phyloP scores from a whole-genome alignment of 2,113 vertebrate species.

The Pholis gunnellus region DNA sequence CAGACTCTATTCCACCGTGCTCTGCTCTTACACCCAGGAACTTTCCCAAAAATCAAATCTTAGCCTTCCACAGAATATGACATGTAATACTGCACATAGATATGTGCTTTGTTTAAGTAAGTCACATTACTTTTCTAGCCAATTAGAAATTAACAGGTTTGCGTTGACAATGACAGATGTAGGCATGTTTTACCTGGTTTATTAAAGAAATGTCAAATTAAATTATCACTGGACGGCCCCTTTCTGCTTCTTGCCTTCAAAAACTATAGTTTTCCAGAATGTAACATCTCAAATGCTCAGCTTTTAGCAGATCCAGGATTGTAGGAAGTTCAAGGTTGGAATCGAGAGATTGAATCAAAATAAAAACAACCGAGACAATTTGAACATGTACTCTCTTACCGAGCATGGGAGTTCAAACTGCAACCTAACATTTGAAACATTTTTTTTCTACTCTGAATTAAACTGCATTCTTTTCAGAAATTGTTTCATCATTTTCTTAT shows the following conservation, averaged over 20 bases:
- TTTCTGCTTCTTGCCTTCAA: background rate
- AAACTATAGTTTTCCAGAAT: background rate
- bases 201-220: background rate
- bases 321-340: background rate
- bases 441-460: background rate
- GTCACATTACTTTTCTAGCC: background rate
- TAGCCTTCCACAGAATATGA: background rate
- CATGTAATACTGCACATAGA: background rate
- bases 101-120: conserved; percentile 4
- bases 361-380: background rate
- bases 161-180: background rate
- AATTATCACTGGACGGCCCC: background rate
- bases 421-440: background rate
- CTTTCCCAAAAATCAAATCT: conserved; percentile 24
- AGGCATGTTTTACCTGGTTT: background rate
- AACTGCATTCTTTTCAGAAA: background rate
- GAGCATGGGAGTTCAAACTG: background rate
- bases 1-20: conserved; percentile 90
- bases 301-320: background rate
- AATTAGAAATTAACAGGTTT: background rate
- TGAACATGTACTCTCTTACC: background rate
- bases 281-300: background rate
- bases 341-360: background rate
- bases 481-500: background rate
- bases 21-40: conserved; percentile 74